phyloP scores from a whole-genome alignment of 2,888 invertebrate genomes.

The Andricus quercusramuli region DNA sequence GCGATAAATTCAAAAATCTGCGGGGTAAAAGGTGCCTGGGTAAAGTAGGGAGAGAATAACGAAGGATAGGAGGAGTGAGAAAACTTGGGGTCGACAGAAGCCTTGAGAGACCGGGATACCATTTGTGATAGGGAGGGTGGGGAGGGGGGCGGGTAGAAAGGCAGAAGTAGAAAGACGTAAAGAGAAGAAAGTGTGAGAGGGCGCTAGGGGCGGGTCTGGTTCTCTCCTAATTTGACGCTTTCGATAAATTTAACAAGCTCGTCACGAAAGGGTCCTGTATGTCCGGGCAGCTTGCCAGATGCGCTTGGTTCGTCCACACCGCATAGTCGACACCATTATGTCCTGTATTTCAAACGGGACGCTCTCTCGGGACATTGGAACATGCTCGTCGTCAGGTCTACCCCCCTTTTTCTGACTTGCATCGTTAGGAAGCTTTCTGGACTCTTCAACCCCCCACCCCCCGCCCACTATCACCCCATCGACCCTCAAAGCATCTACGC shows the following conservation, averaged over 20 bases:
- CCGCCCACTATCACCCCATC: slow-evolving; percentile 37
- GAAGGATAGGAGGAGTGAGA: slow-evolving; percentile 28
- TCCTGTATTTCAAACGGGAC: slow-evolving; percentile 70
- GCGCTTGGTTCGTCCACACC: slow-evolving; percentile 65
- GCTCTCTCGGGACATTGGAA: slow-evolving; percentile 67
- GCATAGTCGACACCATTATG: slow-evolving; percentile 74
- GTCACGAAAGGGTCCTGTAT: slow-evolving; percentile 73
- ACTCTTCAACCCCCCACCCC: slow-evolving; percentile 56
- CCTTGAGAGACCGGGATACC: not conserved
- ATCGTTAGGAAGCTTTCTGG: slow-evolving; percentile 73
- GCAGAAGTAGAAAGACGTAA: slow-evolving; percentile 35
- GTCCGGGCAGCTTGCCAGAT: slow-evolving; percentile 76
- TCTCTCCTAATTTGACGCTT: slow-evolving; percentile 77
- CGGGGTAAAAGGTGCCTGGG: slow-evolving; percentile 4
- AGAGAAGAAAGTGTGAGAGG: slow-evolving; percentile 50
- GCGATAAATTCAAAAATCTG: slow-evolving; percentile 44
- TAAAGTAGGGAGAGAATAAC: not conserved
- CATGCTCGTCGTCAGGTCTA: slow-evolving; percentile 73
- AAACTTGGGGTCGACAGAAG: not conserved
- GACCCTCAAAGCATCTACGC: slow-evolving; percentile 42
- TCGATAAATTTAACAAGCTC: slow-evolving; percentile 79
- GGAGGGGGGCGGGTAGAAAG: not conserved
- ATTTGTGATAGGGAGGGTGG: not conserved
- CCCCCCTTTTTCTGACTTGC: slow-evolving; percentile 59
- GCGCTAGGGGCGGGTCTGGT: slow-evolving; percentile 57